These are phyloP conservation scores for Harpegnathos saltator DNA, from an alignment of 1,140 invertebrate species.

Conservation along the genomic window DNA sequence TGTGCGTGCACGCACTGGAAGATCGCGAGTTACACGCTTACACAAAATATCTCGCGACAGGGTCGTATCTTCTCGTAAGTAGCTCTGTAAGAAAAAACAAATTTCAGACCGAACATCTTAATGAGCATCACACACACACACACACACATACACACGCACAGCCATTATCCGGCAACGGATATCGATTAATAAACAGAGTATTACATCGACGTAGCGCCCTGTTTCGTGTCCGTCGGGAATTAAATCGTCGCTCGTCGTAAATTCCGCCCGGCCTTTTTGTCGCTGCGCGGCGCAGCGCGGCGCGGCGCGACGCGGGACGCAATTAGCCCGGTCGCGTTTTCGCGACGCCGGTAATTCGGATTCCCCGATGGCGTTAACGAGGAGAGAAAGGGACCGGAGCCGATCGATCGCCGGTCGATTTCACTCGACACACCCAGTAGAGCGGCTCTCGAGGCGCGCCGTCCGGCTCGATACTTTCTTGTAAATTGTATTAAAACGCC, in stretches of 20 bases:
- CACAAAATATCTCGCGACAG: no score
- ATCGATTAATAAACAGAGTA: slow-evolving; percentile 33
- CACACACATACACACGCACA: no score
- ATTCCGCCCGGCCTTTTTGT: slow-evolving; percentile 1
- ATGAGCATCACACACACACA: background rate
- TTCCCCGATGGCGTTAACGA: slow-evolving; percentile 26
- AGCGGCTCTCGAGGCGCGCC: slow-evolving; percentile 60
- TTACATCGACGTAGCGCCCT: background rate
- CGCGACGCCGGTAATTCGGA: background rate
- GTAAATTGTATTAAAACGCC: slow-evolving; percentile 86
- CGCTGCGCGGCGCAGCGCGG: no score
- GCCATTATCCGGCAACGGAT: slow-evolving; percentile 15
- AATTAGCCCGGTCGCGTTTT: slow-evolving; percentile 37
- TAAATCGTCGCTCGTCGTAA: slow-evolving; percentile 23
- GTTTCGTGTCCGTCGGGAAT: slow-evolving; percentile 11
- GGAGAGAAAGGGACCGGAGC: background rate
- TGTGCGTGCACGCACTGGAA: no score
- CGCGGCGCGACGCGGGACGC: no score
- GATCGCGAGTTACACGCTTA: no score
- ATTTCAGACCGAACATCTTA: background rate
- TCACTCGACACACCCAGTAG: slow-evolving; percentile 73
- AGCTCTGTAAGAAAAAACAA: background rate
- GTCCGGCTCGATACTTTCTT: slow-evolving; percentile 83
- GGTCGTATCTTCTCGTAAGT: no score
- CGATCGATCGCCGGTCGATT: slow-evolving; percentile 61